Evolutionary conservation across 1,140 invertebrate genomes (phyloP).

Genomic region (Heliconius melpomene): DNA sequence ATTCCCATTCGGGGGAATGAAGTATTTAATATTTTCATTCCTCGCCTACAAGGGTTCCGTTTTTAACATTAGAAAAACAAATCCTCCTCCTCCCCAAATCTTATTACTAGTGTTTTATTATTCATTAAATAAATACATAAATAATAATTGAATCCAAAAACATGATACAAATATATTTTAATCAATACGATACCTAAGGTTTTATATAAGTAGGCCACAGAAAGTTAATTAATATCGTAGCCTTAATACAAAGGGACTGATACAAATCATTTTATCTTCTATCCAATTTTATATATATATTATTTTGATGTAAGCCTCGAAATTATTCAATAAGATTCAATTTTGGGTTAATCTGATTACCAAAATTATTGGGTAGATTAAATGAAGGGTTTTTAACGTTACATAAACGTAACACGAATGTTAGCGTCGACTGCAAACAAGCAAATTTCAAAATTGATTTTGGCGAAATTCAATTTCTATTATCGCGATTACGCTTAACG

Average conservation of each 20-base stretch:
- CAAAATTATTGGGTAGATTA: constrained; percentile 18
- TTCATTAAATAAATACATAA: no score
- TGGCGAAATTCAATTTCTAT: constrained; percentile 16
- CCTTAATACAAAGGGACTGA: neutral
- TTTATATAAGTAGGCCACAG: neutral
- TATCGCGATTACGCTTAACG: neutral
- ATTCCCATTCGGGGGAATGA: no score
- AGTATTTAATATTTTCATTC: no score
- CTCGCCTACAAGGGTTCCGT: no score
- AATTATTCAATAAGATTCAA: constrained; percentile 4
- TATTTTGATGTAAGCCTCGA: neutral
- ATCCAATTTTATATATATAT: neutral
- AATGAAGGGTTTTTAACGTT: constrained; percentile 8
- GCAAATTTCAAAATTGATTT: constrained; percentile 2
- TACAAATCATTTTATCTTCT: neutral
- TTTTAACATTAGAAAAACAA: no score
- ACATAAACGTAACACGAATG: neutral
- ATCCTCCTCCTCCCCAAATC: no score
- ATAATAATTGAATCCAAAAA: neutral
- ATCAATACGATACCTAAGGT: neutral
- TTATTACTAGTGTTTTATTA: no score
- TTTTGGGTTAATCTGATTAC: constrained; percentile 17
- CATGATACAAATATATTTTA: neutral
- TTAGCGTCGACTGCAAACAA: constrained; percentile 12
- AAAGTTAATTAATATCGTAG: constrained; percentile 1